Percentiles rank a stretch among this genome's conserved stretches.
Evolutionary conservation across 2,797 vertebrate genomes (phyloP).

Genomic region (Xiphophorus birchmanni): DNA sequence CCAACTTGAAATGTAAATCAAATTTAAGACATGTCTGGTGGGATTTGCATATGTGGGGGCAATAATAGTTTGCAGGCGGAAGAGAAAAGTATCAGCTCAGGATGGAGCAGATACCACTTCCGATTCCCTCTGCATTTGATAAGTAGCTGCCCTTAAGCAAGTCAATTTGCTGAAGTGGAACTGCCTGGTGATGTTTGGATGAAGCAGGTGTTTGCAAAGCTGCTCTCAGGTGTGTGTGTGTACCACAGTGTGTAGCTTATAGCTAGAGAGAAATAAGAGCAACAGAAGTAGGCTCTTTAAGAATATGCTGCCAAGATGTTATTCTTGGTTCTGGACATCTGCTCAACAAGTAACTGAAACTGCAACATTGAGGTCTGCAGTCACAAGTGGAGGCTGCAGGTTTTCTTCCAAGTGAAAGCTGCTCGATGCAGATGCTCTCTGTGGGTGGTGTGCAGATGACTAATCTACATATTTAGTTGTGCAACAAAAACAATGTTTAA

Average conservation of each 20-base stretch:
- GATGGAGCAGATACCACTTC: conserved; percentile 27
- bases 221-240: conserved; percentile 41
- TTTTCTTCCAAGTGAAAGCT: conserved; percentile 38
- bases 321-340: conserved; percentile 39
- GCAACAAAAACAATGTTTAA: conserved; percentile 22
- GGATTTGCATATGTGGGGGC: neutral
- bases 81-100: conserved; percentile 1
- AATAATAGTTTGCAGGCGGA: conserved; percentile 2
- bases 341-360: conserved; percentile 45
- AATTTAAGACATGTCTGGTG: conserved; percentile 2
- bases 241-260: conserved; percentile 36
- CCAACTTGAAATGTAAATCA: neutral
- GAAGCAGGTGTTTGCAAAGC: conserved; percentile 40
- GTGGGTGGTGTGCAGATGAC: conserved; percentile 25
- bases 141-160: conserved; percentile 60
- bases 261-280: conserved; percentile 39
- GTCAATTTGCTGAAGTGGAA: conserved; percentile 44
- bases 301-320: conserved; percentile 38
- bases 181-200: conserved; percentile 42
- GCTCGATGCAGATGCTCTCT: conserved; percentile 51
- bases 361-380: conserved; percentile 46
- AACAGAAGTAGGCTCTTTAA: conserved; percentile 28
- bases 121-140: conserved; percentile 30
- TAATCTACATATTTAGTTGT: conserved; percentile 51
- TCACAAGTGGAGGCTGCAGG: conserved; percentile 33